phyloP scores from a whole-genome alignment of 2,888 invertebrate genomes.

The Drosophila histrio region DNA sequence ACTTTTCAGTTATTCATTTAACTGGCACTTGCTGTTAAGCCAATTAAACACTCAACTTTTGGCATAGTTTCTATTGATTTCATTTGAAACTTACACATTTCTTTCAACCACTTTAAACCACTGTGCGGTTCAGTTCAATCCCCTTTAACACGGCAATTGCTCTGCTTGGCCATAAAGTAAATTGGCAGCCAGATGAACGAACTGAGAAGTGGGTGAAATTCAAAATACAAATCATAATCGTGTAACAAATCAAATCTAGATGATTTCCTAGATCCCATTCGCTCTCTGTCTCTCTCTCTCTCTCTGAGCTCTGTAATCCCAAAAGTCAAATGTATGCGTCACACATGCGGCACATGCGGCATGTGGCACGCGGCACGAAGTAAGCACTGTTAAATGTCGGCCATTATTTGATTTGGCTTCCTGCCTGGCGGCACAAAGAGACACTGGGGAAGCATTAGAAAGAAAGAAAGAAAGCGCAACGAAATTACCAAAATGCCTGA shows the following conservation, averaged over 20 bases:
- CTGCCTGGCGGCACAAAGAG: constrained; percentile 32
- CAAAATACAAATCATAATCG: constrained; percentile 71
- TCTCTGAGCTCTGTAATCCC: constrained; percentile 44
- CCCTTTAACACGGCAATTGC: constrained; percentile 23
- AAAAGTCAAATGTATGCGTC: constrained; percentile 27
- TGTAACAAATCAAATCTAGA: constrained; percentile 65
- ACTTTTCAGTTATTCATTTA: neutral
- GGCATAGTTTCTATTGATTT: too few relatives aligned
- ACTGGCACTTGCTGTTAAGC: neutral
- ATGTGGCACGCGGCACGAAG: constrained; percentile 2
- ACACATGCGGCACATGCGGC: constrained; percentile 10
- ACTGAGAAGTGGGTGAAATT: constrained; percentile 42
- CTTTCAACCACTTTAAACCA: constrained; percentile 5
- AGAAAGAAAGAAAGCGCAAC: constrained; percentile 28
- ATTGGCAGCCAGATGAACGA: constrained; percentile 8
- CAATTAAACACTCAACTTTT: too few relatives aligned
- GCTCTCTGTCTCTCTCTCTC: too few relatives aligned
- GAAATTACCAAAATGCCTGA: constrained; percentile 9
- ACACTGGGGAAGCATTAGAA: constrained; percentile 39
- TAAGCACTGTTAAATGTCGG: constrained; percentile 51
- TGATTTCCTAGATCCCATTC: constrained; percentile 33
- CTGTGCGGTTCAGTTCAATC: constrained; percentile 35
- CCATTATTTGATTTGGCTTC: constrained; percentile 66
- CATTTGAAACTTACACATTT: neutral
- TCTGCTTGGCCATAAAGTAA: constrained; percentile 34